phyloP scores from a whole-genome alignment of 2,797 vertebrate genomes.

The Eulemur coronatus region DNA sequence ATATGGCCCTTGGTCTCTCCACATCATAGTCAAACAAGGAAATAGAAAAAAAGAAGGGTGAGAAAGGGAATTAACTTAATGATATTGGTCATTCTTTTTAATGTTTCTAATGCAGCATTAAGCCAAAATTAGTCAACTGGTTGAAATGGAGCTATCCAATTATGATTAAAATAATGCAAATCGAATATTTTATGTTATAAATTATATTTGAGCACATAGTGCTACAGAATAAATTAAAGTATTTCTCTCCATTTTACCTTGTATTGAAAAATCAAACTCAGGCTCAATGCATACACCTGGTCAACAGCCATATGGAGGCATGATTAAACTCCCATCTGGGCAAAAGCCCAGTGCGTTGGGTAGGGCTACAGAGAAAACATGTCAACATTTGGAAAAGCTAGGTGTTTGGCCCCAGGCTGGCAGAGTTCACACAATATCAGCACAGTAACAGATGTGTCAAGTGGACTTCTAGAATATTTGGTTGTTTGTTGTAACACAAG shows the following conservation, averaged over 20 bases:
- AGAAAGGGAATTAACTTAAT: background rate
- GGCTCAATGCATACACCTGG: background rate
- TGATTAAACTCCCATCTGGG: background rate
- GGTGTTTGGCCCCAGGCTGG: background rate
- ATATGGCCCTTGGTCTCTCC: background rate
- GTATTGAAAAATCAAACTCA: background rate
- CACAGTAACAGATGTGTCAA: background rate
- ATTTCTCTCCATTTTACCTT: background rate
- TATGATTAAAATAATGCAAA: background rate
- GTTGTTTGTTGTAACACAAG: background rate
- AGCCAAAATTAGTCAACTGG: background rate
- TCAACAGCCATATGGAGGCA: background rate
- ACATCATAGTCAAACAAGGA: background rate
- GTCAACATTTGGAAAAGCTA: background rate
- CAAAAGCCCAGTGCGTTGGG: background rate
- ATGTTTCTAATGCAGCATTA: background rate
- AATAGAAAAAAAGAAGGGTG: background rate
- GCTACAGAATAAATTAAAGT: background rate
- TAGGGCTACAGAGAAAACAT: background rate
- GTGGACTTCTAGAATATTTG: background rate
- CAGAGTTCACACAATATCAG: background rate
- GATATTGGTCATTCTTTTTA: background rate
- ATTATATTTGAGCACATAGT: background rate
- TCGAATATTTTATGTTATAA: background rate
- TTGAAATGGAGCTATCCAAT: background rate